phyloP scores from a whole-genome alignment of 2,113 vertebrate species.

The Dasypus novemcinctus region DNA sequence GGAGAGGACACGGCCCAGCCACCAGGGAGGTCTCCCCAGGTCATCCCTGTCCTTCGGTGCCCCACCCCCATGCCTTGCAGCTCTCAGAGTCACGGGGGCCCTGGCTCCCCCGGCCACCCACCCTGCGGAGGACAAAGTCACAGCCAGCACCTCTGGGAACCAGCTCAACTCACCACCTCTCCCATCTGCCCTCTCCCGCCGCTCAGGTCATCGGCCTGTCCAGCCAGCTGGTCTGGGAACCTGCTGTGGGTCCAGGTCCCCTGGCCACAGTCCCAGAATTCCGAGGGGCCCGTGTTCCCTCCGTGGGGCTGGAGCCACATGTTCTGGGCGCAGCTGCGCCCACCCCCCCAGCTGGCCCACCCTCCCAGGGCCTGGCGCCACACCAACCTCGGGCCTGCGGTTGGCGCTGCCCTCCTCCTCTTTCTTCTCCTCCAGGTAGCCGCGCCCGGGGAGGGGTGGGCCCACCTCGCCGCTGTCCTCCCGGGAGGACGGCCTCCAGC shows the following conservation, averaged over 20 bases:
- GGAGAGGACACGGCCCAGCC: not conserved
- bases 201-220: not conserved
- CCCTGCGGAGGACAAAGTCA: not conserved
- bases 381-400: slow-evolving; percentile 91
- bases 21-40: not conserved
- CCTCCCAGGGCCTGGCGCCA: accelerated
- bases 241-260: not conserved
- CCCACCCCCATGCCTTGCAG: not conserved
- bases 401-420: slow-evolving; percentile 96
- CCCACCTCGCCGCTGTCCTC: slow-evolving; percentile 84
- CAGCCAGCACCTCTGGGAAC: not conserved
- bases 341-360: not conserved
- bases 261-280: not conserved
- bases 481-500: slow-evolving; percentile 85
- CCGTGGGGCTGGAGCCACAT: accelerated
- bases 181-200: not conserved
- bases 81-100: not conserved
- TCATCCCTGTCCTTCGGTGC: not conserved
- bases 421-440: slow-evolving; percentile 86
- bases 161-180: not conserved
- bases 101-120: not conserved
- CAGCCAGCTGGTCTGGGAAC: not conserved
- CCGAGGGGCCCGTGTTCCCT: not conserved
- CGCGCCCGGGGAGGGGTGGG: slow-evolving; percentile 83
- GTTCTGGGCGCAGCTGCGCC: not conserved